phyloP scores from a whole-genome alignment of 2,113 vertebrate genomes.

The Lycocorax pyrrhopterus region DNA sequence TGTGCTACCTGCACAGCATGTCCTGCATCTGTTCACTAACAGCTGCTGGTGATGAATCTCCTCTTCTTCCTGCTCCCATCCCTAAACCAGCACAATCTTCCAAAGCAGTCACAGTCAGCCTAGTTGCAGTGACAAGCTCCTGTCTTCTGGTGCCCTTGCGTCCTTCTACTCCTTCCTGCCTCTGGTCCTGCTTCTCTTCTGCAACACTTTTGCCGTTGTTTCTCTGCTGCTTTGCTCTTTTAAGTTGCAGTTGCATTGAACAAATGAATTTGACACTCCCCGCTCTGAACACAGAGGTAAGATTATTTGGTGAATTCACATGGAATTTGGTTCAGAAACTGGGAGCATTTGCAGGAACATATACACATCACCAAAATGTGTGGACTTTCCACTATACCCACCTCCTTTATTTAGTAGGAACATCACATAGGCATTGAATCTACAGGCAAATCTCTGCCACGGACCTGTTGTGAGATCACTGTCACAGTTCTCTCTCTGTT shows the following conservation, averaged over 20 bases:
- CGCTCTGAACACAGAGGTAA: background rate
- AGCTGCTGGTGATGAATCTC: background rate
- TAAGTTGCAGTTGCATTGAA: background rate
- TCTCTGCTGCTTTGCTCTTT: background rate
- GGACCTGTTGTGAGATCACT: background rate
- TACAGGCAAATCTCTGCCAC: background rate
- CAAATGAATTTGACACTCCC: background rate
- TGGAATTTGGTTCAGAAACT: background rate
- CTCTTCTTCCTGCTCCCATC: background rate
- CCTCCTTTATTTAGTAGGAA: background rate
- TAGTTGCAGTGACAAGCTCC: background rate
- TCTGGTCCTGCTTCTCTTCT: background rate
- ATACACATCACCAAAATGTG: background rate
- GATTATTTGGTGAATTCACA: background rate
- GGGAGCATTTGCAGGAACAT: background rate
- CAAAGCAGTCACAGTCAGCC: background rate
- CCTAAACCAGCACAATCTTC: background rate
- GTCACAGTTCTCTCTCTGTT: background rate
- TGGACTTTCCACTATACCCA: background rate
- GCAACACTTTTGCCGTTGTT: background rate
- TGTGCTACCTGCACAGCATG: fast-evolving
- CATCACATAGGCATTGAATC: background rate
- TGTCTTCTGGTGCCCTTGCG: background rate
- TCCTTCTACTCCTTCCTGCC: background rate
- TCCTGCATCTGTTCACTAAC: background rate